These are phyloP conservation scores for Mirounga angustirostris DNA, from an alignment of 2,113 vertebrate genomes.

Conservation along the genomic window DNA sequence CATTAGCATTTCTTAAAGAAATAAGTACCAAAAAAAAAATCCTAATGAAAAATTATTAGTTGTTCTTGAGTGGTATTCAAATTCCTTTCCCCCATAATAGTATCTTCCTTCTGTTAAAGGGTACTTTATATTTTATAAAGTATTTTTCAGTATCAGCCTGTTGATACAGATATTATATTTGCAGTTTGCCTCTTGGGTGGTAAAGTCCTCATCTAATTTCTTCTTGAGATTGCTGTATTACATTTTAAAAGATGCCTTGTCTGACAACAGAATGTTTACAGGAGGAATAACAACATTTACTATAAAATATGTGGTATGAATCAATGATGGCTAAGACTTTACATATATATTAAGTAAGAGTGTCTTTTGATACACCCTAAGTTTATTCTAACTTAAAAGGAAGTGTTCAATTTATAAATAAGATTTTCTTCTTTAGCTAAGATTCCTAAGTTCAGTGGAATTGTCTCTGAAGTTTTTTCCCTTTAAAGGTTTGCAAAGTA, in stretches of 20 bases:
- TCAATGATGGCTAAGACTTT: neutral
- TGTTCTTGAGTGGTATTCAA: conserved; percentile 26
- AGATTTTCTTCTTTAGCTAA: conserved; percentile 31
- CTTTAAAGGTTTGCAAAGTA: conserved; percentile 44
- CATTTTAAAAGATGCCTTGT: neutral
- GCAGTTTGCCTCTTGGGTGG: neutral
- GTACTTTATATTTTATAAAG: conserved; percentile 36
- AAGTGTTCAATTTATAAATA: neutral
- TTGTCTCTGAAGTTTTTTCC: neutral
- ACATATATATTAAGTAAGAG: neutral
- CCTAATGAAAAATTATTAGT: conserved; percentile 39
- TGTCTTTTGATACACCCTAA: neutral
- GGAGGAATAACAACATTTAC: neutral
- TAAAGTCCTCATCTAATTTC: neutral
- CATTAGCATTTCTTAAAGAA: conserved; percentile 40
- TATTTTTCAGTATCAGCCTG: neutral
- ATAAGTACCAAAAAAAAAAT: neutral
- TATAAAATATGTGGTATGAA: neutral
- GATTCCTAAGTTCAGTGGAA: conserved; percentile 4
- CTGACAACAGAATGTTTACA: neutral
- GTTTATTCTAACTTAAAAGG: conserved; percentile 38
- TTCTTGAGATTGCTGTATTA: neutral
- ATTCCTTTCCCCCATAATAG: neutral
- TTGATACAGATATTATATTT: conserved; percentile 16
- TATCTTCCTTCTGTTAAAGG: conserved; percentile 30